These are phyloP conservation scores for Sinocyclocheilus grahami DNA, from an alignment of 2,113 vertebrate species.

Conservation along the genomic window DNA sequence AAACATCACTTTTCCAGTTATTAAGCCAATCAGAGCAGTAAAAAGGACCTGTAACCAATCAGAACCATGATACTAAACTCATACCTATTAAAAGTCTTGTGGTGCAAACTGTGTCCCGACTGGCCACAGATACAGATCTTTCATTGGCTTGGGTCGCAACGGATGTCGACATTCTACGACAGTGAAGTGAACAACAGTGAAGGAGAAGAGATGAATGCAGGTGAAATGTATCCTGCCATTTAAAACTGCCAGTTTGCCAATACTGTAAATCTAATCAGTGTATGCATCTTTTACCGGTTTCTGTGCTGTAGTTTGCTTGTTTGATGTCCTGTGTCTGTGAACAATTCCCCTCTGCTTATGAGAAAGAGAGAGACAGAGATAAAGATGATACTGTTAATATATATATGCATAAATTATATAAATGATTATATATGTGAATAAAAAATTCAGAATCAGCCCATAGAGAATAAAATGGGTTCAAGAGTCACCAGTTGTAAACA, in stretches of 20 bases:
- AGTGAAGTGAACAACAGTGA: background rate
- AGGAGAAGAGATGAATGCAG: background rate
- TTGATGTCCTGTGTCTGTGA: background rate
- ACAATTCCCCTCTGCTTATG: constrained; percentile 4
- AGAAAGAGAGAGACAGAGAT: background rate
- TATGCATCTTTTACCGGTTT: constrained; percentile 8
- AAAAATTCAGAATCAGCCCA: background rate
- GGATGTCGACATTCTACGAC: constrained; percentile 22
- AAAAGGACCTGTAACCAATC: background rate
- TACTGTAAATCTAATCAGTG: background rate
- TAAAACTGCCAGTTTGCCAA: background rate
- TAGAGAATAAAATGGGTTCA: background rate
- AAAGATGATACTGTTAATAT: background rate
- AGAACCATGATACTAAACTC: background rate
- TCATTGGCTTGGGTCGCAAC: constrained; percentile 53
- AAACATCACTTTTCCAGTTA: background rate
- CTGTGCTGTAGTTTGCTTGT: constrained; percentile 31
- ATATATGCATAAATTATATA: background rate
- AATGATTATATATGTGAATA: background rate
- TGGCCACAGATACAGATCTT: constrained; percentile 38
- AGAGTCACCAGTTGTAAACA: background rate
- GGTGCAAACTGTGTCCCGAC: constrained; percentile 20
- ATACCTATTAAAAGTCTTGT: constrained; percentile 30
- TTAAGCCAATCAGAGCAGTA: background rate
- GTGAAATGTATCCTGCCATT: background rate